These are phyloP conservation scores for Aphyosemion australe DNA, from an alignment of 2,113 vertebrate genomes.

Conservation along the genomic window DNA sequence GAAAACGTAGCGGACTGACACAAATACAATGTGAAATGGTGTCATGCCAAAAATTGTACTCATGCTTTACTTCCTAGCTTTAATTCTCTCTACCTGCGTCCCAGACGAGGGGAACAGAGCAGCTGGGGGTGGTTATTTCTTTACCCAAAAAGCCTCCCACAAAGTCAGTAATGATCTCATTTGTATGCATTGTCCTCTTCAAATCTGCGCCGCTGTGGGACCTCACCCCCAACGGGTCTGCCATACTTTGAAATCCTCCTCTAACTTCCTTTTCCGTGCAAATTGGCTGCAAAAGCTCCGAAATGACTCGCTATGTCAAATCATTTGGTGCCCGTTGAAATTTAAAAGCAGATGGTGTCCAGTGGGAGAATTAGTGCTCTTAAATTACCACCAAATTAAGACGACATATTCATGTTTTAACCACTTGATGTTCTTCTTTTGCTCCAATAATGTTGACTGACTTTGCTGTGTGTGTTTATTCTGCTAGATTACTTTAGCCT, in stretches of 20 bases:
- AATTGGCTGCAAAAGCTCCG: constrained; percentile 15
- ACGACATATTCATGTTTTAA: constrained; percentile 30
- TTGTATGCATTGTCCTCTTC: constrained; percentile 73
- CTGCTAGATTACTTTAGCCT: constrained; percentile 42
- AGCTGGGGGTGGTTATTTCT: background rate
- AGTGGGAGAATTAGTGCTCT: constrained; percentile 56
- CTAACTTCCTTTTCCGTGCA: constrained; percentile 1
- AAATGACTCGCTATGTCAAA: constrained; percentile 16
- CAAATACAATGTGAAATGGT: background rate
- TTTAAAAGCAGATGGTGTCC: constrained; percentile 72
- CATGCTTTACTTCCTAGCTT: constrained; percentile 6
- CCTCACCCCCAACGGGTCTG: constrained; percentile 40
- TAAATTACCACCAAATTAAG: constrained; percentile 40
- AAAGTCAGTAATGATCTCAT: constrained; percentile 72
- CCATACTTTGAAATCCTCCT: constrained; percentile 39
- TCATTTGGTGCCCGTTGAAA: constrained; percentile 48
- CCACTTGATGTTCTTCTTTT: constrained; percentile 16
- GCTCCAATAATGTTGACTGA: constrained; percentile 16
- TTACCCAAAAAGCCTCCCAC: constrained; percentile 36
- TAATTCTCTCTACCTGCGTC: constrained; percentile 30
- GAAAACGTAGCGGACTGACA: constrained; percentile 20
- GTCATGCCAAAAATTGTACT: constrained; percentile 22
- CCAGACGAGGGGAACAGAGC: background rate
- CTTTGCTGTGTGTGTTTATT: constrained; percentile 38
- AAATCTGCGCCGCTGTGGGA: constrained; percentile 58